These are phyloP conservation scores for Drosophila pseudoobscura DNA, from an alignment of 1,140 invertebrate species.

Conservation along the genomic window DNA sequence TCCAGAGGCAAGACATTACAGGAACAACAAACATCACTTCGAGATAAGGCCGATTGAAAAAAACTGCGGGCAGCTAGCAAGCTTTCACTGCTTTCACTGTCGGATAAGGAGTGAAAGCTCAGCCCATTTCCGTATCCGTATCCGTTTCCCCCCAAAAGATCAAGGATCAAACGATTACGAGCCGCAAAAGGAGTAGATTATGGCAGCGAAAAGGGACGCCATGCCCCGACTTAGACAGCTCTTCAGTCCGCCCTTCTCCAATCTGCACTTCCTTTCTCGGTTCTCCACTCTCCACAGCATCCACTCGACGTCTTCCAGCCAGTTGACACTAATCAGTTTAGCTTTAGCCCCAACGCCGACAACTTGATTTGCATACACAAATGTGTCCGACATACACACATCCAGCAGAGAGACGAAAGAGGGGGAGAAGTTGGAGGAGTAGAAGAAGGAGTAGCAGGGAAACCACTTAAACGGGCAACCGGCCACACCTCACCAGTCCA, in stretches of 20 bases:
- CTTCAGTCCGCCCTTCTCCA: neutral
- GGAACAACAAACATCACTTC: no score
- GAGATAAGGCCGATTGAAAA: no score
- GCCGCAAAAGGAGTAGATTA: constrained; percentile 26
- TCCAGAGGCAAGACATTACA: no score
- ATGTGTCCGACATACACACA: constrained; percentile 1
- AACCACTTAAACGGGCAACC: constrained; percentile 75
- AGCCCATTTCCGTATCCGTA: neutral
- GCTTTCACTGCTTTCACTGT: no score
- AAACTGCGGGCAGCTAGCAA: no score
- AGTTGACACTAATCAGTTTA: constrained; percentile 60
- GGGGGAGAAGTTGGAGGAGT: neutral
- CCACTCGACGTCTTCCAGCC: constrained; percentile 47
- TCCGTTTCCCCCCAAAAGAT: constrained; percentile 10
- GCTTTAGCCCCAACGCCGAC: constrained; percentile 29
- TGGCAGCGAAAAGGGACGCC: neutral
- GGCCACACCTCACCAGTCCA: constrained; percentile 65
- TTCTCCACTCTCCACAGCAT: constrained; percentile 27
- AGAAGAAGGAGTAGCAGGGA: constrained; percentile 30
- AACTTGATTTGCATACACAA: constrained; percentile 53
- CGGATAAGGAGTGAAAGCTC: no score
- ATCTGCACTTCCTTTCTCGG: neutral
- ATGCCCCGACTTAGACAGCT: neutral
- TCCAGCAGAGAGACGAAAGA: neutral
- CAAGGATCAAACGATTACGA: constrained; percentile 42